Percentiles rank a stretch among this genome's conserved stretches.
Conservation (phyloP, 2,113 vertebrate genomes). For the Galeopterus variegatus region DNA sequence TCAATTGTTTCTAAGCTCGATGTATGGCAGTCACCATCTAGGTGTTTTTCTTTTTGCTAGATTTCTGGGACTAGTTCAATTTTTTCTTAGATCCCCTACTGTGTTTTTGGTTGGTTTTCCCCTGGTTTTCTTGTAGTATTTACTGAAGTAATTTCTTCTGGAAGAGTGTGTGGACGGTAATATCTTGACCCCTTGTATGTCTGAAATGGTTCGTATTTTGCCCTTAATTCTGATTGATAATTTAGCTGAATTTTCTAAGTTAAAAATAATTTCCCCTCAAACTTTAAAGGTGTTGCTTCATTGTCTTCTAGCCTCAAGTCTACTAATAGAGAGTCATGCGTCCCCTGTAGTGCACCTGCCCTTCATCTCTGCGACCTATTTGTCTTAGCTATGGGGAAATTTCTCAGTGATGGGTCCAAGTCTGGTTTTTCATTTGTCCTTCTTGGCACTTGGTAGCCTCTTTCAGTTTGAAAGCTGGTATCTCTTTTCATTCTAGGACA, state of each 20-base stretch:
- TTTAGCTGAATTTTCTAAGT: slow-evolving; percentile 22
- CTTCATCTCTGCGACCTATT: not conserved
- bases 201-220: not conserved
- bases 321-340: not conserved
- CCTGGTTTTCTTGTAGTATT: not conserved
- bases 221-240: not conserved
- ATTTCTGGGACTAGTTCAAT: not conserved
- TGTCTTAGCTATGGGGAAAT: not conserved
- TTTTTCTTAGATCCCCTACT: not conserved
- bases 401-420: not conserved
- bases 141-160: not conserved
- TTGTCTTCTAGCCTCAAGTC: not conserved
- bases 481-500: slow-evolving; percentile 15
- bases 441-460: not conserved
- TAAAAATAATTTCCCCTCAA: not conserved
- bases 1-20: not conserved
- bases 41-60: not conserved
- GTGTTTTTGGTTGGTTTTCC: not conserved
- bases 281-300: not conserved
- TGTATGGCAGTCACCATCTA: not conserved
- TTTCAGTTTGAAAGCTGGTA: not conserved
- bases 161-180: not conserved
- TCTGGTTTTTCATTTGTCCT: not conserved
- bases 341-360: not conserved
- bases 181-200: not conserved